Evolutionary conservation across 2,113 vertebrate species (phyloP), one percentile per base, ranked within the genome.

Genomic region (Pomatorhinus ruficollis): DNA sequence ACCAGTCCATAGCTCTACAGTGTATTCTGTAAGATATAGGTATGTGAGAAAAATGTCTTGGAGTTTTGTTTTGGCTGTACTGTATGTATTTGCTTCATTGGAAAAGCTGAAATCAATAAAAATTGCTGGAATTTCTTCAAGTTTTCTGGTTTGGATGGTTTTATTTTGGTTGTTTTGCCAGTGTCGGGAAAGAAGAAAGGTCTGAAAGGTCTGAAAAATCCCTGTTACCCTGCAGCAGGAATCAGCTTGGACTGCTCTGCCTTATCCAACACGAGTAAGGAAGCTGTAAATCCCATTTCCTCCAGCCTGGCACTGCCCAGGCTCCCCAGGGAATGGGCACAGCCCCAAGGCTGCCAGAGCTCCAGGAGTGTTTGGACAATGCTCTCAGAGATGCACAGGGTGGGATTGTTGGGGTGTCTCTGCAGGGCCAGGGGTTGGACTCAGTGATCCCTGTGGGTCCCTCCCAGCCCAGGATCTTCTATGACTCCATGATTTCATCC

Each of bases 21-120:
- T 87, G 74, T 96, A 87, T 90, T 94, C 95, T 97, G 95, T 97
- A 97, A 94, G 87, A 95, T 96, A 96, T 21, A 97, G 94, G 57
- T 84, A 81, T 83, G 69, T 96, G 96, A 97, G 90, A 91, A 93
- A 84, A 80, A 87, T n/a, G 71, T 96, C 68, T 76, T 87, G 80
- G 90, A 90, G 72, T 96, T 93, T 93, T 92, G 94, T 95, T 96
- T 95, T 90, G 95, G 81, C 96, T 95, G 87, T 84, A 97, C 87
- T 94, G 89, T 97, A 97, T 95, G 94, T 89, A 97, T 97, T 97
- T 97, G 97, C 97, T 97, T 97, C 95, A 89, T 64, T 96, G 93
- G 87, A 97, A 97, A 96, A 94, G 89, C 91, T 96, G 82, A 91
- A 96, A 97, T 97, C 94, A 97, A 97, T 97, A 97, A 97, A 97